phyloP scores from a whole-genome alignment of 2,888 invertebrate genomes.

The Drosophila mercatorum region DNA sequence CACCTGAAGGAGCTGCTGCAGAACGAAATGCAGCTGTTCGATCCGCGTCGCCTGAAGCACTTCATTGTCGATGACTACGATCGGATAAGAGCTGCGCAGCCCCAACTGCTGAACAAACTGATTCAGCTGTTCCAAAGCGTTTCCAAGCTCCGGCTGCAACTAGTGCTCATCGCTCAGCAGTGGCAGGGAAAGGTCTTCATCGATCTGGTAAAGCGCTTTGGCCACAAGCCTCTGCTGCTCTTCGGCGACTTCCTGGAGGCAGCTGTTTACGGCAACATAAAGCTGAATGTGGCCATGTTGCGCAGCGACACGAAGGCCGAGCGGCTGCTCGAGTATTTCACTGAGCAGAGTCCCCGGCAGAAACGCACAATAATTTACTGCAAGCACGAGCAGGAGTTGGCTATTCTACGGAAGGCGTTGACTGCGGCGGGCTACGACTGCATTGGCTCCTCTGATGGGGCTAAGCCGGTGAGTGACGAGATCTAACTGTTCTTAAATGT shows the following conservation, averaged over 20 bases:
- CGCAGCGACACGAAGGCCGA: slow-evolving; percentile 26
- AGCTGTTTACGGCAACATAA: slow-evolving; percentile 54
- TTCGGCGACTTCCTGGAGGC: slow-evolving; percentile 64
- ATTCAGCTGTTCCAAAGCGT: slow-evolving; percentile 13
- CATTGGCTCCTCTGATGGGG: slow-evolving; percentile 1
- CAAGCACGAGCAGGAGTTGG: slow-evolving; percentile 33
- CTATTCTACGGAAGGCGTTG: not conserved
- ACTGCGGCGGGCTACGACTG: slow-evolving; percentile 35
- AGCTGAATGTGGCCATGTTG: slow-evolving; percentile 17
- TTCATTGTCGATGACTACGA: slow-evolving; percentile 66
- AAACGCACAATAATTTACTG: slow-evolving; percentile 54
- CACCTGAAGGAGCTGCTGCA: slow-evolving; percentile 34
- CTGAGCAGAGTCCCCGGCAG: not conserved
- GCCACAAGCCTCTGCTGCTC: slow-evolving; percentile 44
- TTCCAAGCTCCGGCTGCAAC: slow-evolving; percentile 19
- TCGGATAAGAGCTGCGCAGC: slow-evolving; percentile 16
- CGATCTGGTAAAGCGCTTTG: slow-evolving; percentile 11
- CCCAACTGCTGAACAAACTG: slow-evolving; percentile 15
- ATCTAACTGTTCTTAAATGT: not conserved
- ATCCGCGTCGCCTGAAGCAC: slow-evolving; percentile 26
- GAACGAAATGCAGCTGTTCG: slow-evolving; percentile 23
- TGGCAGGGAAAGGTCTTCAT: slow-evolving; percentile 47
- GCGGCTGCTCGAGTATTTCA: slow-evolving; percentile 29
- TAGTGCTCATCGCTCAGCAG: slow-evolving; percentile 52
- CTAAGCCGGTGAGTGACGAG: slow-evolving; percentile 17